A percentile compares a stretch with the other conserved stretches of the same genome.
These are phyloP conservation scores for Seriola aureovittata DNA, from an alignment of 2,113 vertebrate species.

Conservation along the genomic window DNA sequence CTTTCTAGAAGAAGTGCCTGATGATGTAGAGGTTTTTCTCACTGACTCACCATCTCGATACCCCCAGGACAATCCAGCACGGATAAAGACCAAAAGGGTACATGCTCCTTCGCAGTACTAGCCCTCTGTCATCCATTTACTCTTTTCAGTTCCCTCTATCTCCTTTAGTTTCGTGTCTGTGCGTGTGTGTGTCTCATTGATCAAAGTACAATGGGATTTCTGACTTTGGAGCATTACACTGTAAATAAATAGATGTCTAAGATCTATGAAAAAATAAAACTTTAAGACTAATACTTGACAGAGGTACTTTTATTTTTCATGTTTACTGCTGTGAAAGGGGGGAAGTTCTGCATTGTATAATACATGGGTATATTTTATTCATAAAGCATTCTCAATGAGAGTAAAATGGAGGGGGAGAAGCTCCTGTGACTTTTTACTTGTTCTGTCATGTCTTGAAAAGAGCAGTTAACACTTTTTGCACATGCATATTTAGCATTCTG, in stretches of 20 bases:
- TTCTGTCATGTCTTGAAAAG: conserved; percentile 69
- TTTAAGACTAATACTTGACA: conserved; percentile 74
- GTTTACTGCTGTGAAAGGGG: conserved; percentile 77
- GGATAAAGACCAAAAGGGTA: conserved; percentile 98
- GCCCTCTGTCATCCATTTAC: conserved; percentile 82
- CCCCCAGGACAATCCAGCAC: conserved; percentile 86
- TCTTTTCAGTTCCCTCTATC: conserved; percentile 75
- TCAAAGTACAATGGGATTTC: conserved; percentile 64
- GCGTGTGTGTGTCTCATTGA: conserved; percentile 75
- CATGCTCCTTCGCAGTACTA: conserved; percentile 88
- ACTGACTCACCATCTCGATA: conserved; percentile 90
- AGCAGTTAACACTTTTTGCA: conserved; percentile 72
- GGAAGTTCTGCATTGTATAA: conserved; percentile 74
- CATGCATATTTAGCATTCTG: conserved; percentile 77
- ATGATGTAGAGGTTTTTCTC: conserved; percentile 97
- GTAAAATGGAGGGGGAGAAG: conserved; percentile 37
- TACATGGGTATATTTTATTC: conserved; percentile 77
- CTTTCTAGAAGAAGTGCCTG: conserved; percentile 99
- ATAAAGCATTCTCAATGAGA: conserved; percentile 82
- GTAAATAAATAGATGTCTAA: conserved; percentile 79
- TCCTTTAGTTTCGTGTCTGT: conserved; percentile 78
- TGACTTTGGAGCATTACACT: conserved; percentile 70
- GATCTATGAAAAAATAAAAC: conserved; percentile 58
- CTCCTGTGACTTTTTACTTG: conserved; percentile 68
- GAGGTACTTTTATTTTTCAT: conserved; percentile 81